A percentile compares a stretch with the other conserved stretches of the same genome.
Conservation (phyloP, 2,888 invertebrate species). For the Heteromurus nitidus region DNA sequence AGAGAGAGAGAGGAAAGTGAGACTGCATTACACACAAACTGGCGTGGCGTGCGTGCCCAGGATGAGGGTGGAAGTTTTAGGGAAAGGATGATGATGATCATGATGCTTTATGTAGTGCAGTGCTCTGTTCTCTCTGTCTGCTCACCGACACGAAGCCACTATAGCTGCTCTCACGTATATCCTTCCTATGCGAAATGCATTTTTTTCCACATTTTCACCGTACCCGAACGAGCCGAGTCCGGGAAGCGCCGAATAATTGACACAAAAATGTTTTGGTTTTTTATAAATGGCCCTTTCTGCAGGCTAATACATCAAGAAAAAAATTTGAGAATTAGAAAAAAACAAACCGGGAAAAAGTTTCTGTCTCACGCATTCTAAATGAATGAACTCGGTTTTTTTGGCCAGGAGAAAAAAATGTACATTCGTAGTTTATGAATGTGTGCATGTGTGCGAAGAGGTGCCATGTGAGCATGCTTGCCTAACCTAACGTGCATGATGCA, state of each 20-base stretch:
- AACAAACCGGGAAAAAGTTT: constrained; percentile 59
- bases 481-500: not conserved
- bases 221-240: not conserved
- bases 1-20: constrained; percentile 42
- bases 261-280: constrained; percentile 63
- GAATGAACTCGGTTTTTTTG: constrained; percentile 52
- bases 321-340: constrained; percentile 58
- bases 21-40: constrained; percentile 31
- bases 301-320: constrained; percentile 28
- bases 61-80: constrained; percentile 15
- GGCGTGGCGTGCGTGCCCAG: not conserved
- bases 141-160: no score
- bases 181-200: constrained; percentile 15
- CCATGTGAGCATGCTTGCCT: not conserved
- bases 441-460: not conserved
- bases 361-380: constrained; percentile 59
- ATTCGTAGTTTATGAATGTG: not conserved
- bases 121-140: not conserved
- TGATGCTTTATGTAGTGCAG: not conserved
- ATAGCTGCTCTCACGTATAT: not conserved
- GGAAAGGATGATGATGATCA: no score
- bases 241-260: constrained; percentile 50
- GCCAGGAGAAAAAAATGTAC: not conserved
- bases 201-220: not conserved
- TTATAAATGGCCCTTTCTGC: constrained; percentile 51